A percentile compares a stretch with the other conserved stretches of the same genome.
These are phyloP conservation scores for Xenentodon cancila DNA, from an alignment of 2,797 vertebrate species.

Conservation along the genomic window DNA sequence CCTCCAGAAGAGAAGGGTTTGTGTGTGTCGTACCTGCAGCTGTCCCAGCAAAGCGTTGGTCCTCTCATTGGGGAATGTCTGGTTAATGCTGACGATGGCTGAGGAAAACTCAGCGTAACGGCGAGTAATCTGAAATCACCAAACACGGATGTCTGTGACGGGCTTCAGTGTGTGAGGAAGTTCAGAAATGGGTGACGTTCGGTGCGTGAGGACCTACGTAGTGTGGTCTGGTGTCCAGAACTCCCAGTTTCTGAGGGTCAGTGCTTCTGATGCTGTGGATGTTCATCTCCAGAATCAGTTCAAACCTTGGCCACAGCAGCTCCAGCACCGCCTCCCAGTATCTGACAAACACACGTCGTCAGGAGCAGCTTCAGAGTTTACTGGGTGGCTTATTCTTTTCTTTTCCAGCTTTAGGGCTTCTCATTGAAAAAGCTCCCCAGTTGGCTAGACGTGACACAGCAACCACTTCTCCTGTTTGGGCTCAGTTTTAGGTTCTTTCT, in stretches of 20 bases:
- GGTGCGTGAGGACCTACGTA: slow-evolving; percentile 79
- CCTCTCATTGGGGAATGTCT: slow-evolving; percentile 91
- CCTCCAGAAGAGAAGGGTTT: background rate
- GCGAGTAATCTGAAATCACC: slow-evolving; percentile 86
- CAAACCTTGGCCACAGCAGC: slow-evolving; percentile 92
- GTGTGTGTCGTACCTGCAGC: slow-evolving; percentile 83
- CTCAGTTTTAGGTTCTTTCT: too few relatives aligned
- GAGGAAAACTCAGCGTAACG: slow-evolving; percentile 95
- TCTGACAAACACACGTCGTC: slow-evolving; percentile 66
- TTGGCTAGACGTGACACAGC: too few relatives aligned
- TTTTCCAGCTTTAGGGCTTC: too few relatives aligned
- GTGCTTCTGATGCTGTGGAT: slow-evolving; percentile 93
- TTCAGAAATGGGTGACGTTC: background rate
- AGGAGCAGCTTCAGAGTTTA: background rate
- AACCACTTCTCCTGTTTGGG: too few relatives aligned
- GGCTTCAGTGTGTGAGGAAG: background rate
- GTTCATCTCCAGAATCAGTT: slow-evolving; percentile 92
- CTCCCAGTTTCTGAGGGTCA: slow-evolving; percentile 91
- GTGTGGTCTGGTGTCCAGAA: slow-evolving; percentile 92
- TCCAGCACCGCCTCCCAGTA: slow-evolving; percentile 93
- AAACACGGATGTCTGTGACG: background rate
- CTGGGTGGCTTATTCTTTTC: too few relatives aligned
- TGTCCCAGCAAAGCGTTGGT: slow-evolving; percentile 88
- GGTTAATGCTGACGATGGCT: slow-evolving; percentile 94
- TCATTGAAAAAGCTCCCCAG: too few relatives aligned